Evolutionary conservation across 2,113 vertebrate species (phyloP).

Genomic region (Raphicerus campestris): DNA sequence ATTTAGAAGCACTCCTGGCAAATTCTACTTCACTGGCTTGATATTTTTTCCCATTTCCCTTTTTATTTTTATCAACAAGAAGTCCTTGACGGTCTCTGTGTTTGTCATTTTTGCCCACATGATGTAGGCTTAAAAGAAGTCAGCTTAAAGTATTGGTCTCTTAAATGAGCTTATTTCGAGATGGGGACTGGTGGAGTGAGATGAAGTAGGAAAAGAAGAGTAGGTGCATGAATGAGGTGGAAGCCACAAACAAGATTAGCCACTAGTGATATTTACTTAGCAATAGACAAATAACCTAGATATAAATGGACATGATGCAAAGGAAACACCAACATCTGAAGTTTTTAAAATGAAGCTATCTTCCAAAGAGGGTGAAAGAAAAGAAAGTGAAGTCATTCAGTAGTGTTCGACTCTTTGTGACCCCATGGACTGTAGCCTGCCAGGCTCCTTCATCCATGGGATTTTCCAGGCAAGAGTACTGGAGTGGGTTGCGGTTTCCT

Average conservation of each 20-base stretch:
- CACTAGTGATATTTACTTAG: neutral
- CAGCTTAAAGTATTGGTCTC: neutral
- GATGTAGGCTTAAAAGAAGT: neutral
- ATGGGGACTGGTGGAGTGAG: neutral
- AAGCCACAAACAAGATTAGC: neutral
- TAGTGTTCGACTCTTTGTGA: neutral
- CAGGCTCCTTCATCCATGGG: neutral
- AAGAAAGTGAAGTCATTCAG: neutral
- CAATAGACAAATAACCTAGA: neutral
- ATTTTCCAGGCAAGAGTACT: neutral
- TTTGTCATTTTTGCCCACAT: conserved; percentile 29
- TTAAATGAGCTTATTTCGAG: neutral
- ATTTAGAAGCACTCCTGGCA: conserved; percentile 49
- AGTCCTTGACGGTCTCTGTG: neutral
- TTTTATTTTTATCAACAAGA: conserved; percentile 49
- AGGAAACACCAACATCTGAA: neutral
- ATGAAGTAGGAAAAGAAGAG: neutral
- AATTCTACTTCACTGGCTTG: neutral
- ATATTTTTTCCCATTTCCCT: neutral
- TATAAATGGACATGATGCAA: neutral
- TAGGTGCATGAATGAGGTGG: accelerated
- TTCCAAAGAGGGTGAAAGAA: neutral
- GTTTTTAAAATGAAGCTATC: neutral
- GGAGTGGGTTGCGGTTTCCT: neutral
- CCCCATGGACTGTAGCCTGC: neutral